Evolutionary conservation across 2,113 vertebrate species (phyloP).

Genomic region (Micronycteris hirsuta): DNA sequence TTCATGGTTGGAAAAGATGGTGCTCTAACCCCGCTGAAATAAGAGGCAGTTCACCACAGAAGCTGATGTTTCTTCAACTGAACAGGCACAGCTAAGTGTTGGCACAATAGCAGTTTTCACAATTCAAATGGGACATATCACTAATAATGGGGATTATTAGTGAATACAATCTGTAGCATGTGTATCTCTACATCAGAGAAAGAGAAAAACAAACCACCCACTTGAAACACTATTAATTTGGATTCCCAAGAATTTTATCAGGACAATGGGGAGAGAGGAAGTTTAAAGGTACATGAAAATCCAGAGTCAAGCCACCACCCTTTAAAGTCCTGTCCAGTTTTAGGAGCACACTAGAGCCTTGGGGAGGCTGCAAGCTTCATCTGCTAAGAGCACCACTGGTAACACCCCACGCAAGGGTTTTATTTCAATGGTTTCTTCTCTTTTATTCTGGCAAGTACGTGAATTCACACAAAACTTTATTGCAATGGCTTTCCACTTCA

Average conservation of each 20-base stretch:
- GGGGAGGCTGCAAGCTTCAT: background rate
- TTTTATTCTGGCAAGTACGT: background rate
- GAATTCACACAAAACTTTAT: background rate
- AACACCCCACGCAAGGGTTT: background rate
- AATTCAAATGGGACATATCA: background rate
- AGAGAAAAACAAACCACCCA: background rate
- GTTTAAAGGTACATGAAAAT: background rate
- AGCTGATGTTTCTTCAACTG: background rate
- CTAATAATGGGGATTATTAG: too few species aligned
- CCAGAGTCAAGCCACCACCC: background rate
- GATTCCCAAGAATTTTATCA: background rate
- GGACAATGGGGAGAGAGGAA: background rate
- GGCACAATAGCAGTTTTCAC: background rate
- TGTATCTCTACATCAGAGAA: background rate
- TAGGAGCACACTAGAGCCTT: background rate
- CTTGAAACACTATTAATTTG: background rate
- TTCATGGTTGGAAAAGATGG: background rate
- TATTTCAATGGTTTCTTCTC: background rate
- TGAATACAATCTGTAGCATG: background rate
- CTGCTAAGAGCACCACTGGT: background rate
- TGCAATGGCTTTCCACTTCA: background rate
- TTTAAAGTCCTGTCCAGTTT: background rate
- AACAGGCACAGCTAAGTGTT: background rate
- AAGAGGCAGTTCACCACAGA: background rate
- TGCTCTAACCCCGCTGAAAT: background rate